phyloP scores from a whole-genome alignment of 2,888 invertebrate genomes.

The Xanthostigma xanthostigma region DNA sequence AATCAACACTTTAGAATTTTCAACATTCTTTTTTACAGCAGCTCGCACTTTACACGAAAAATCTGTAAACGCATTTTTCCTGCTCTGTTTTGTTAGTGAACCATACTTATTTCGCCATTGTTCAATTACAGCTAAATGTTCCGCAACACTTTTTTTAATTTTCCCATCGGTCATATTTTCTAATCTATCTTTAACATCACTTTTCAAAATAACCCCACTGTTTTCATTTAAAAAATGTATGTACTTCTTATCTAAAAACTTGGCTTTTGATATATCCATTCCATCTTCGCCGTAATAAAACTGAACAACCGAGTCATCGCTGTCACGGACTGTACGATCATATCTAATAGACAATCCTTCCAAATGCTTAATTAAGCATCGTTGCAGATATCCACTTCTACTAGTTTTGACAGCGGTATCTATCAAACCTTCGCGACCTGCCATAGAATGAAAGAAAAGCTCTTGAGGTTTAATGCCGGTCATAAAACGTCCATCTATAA shows the following conservation, averaged over 20 bases:
- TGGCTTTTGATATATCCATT: conserved; percentile 74
- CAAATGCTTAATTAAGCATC: conserved; percentile 93
- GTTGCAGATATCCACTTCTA: conserved; percentile 92
- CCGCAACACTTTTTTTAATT: no score
- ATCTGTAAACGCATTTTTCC: no score
- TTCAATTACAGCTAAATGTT: conserved; percentile 1
- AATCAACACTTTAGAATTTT: no score
- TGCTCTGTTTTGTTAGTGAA: no score
- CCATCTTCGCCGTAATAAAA: conserved; percentile 92
- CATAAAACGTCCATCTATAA: conserved; percentile 90
- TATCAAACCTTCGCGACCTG: conserved; percentile 95
- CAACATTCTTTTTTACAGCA: no score
- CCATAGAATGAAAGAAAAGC: conserved; percentile 99
- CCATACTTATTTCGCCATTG: no score
- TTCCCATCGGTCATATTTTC: conserved; percentile 25
- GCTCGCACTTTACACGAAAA: no score
- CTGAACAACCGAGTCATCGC: conserved; percentile 84
- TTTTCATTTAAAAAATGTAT: conserved; percentile 75
- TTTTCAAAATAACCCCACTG: conserved; percentile 43
- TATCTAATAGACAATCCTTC: conserved; percentile 90
- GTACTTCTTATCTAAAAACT: conserved; percentile 64
- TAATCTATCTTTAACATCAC: conserved; percentile 38
- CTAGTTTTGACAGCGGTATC: conserved; percentile 99
- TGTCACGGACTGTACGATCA: conserved; percentile 90
- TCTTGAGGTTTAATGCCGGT: conserved; percentile 98